Evolutionary conservation across 2,888 invertebrate genomes (phyloP).

Genomic region (Trilocha varians): DNA sequence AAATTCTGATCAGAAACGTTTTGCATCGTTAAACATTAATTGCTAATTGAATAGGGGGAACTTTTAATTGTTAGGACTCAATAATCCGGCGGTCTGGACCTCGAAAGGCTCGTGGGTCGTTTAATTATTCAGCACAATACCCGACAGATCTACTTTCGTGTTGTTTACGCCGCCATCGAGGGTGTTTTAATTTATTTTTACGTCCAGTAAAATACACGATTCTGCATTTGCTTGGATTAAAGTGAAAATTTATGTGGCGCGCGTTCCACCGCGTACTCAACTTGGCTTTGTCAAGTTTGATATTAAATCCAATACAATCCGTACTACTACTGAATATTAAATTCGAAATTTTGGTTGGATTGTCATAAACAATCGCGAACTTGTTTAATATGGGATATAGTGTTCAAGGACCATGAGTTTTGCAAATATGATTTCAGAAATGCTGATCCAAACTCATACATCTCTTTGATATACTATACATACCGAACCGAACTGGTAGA

Average conservation of each 20-base stretch:
- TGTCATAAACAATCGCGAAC: no score
- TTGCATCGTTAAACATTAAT: slow-evolving; percentile 41
- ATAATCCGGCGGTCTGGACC: slow-evolving; percentile 36
- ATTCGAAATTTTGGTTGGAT: no score
- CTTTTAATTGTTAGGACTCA: slow-evolving; percentile 49
- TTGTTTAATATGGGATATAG: no score
- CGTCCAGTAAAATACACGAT: slow-evolving; percentile 11
- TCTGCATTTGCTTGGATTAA: not conserved
- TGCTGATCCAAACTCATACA: no score
- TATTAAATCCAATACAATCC: not conserved
- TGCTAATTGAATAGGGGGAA: slow-evolving; percentile 45
- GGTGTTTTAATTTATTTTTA: slow-evolving; percentile 27
- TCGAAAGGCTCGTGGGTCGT: slow-evolving; percentile 30
- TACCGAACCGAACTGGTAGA: no score
- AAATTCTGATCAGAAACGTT: slow-evolving; percentile 38
- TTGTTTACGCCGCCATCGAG: slow-evolving; percentile 21
- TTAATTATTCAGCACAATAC: slow-evolving; percentile 51
- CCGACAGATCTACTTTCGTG: slow-evolving; percentile 25
- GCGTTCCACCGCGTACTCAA: not conserved
- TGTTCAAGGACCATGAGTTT: no score
- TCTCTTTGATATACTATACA: no score
- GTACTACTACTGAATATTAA: not conserved
- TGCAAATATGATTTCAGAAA: no score
- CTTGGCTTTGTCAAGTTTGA: not conserved
- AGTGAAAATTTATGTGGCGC: not conserved